A percentile compares a stretch with the other conserved stretches of the same genome.
Conservation (phyloP, 2,888 invertebrate species). For the Petrolisthes manimaculis region DNA sequence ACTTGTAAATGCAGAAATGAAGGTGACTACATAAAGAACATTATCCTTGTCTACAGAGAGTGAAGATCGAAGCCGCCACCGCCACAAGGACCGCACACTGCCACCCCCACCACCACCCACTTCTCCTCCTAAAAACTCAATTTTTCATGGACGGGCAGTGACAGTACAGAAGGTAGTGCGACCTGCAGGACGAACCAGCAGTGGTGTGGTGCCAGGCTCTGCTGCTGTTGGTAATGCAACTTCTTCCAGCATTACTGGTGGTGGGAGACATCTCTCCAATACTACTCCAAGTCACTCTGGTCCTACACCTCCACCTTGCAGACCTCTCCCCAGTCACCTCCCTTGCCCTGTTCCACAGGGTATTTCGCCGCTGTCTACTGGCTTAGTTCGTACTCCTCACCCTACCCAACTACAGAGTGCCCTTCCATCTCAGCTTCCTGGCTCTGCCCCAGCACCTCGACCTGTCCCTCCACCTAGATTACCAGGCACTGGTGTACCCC, state of each 20-base stretch:
- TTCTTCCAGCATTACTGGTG: not conserved
- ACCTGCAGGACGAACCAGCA: not conserved
- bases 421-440: not conserved
- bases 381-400: not conserved
- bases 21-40: too few relatives aligned
- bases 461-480: slow-evolving; percentile 12
- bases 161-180: slow-evolving; percentile 43
- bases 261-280: not conserved
- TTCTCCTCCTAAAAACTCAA: slow-evolving; percentile 52
- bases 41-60: slow-evolving; percentile 14
- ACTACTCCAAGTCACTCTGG: not conserved
- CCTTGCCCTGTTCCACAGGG: not conserved
- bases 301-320: slow-evolving; percentile 4
- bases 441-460: not conserved
- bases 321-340: not conserved
- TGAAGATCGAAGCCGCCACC: slow-evolving; percentile 42
- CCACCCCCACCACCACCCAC: slow-evolving; percentile 56
- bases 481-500: not conserved
- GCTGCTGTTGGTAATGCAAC: not conserved
- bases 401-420: not conserved
- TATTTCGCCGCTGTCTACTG: not conserved
- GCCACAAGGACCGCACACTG: slow-evolving; percentile 41
- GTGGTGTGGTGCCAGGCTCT: not conserved
- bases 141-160: slow-evolving; percentile 52
- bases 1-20: too few relatives aligned